These are phyloP conservation scores for Labrus mixtus DNA, from an alignment of 2,113 vertebrate genomes.

Conservation along the genomic window DNA sequence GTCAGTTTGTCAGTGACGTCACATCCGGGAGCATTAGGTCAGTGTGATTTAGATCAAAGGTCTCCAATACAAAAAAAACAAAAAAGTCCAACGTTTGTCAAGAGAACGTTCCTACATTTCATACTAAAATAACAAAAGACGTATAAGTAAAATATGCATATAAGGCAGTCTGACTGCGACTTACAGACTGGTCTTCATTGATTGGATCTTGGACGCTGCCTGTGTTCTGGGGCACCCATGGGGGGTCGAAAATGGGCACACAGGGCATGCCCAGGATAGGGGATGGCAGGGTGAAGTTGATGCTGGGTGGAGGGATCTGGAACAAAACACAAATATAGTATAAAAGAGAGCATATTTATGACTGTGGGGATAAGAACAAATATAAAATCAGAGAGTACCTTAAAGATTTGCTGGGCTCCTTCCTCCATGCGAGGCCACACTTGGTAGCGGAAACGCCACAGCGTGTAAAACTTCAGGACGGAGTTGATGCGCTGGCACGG, in stretches of 20 bases:
- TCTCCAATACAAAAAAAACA: no score
- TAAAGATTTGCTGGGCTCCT: slow-evolving; percentile 98
- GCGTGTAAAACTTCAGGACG: slow-evolving; percentile 95
- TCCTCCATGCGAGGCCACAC: slow-evolving; percentile 99
- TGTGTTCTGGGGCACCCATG: slow-evolving; percentile 97
- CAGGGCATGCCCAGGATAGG: slow-evolving; percentile 99
- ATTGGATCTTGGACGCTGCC: slow-evolving; percentile 98
- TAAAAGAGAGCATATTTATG: no score
- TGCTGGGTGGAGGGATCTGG: slow-evolving; percentile 97
- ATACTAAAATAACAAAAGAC: no score
- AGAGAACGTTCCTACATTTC: no score
- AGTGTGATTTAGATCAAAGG: not conserved
- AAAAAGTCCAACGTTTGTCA: no score
- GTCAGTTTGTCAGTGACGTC: not conserved
- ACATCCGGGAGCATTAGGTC: not conserved
- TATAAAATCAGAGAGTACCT: slow-evolving; percentile 80
- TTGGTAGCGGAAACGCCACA: slow-evolving; percentile 99
- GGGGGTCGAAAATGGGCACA: slow-evolving; percentile 98
- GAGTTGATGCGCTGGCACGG: slow-evolving; percentile 96
- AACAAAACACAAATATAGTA: not conserved
- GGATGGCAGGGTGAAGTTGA: slow-evolving; percentile 98
- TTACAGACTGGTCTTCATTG: slow-evolving; percentile 98
- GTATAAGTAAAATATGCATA: not conserved
- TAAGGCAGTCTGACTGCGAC: slow-evolving; percentile 59
- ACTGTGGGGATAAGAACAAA: no score